phyloP scores from a whole-genome alignment of 30 jellyfish, hydroid and myxozoan genomes.

The Aurelia sp. region DNA sequence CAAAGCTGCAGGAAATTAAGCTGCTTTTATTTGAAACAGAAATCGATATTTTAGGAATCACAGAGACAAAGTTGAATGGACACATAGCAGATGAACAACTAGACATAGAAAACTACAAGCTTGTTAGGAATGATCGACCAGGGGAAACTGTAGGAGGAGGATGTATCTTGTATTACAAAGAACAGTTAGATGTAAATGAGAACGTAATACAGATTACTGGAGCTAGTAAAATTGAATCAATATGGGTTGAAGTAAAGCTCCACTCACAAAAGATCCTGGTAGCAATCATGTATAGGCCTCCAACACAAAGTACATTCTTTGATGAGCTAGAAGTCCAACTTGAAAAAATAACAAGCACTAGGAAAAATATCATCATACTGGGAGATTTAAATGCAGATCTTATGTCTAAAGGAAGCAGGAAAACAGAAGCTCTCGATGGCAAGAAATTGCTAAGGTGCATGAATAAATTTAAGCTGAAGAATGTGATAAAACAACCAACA shows the following conservation, averaged over 20 bases:
- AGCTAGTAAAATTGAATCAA: slow-evolving; percentile 21
- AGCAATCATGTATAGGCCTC: slow-evolving; percentile 43
- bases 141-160: slow-evolving; percentile 33
- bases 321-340: slow-evolving; percentile 41
- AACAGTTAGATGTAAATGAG: slow-evolving; percentile 20
- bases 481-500: not conserved
- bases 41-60: slow-evolving; percentile 18
- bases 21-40: not conserved
- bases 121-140: slow-evolving; percentile 22
- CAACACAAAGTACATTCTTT: slow-evolving; percentile 27
- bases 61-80: slow-evolving; percentile 21
- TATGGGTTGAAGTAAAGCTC: slow-evolving; percentile 21
- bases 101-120: slow-evolving; percentile 23
- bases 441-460: slow-evolving; percentile 30
- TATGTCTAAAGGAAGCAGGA: slow-evolving; percentile 34
- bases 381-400: slow-evolving; percentile 35
- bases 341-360: slow-evolving; percentile 17
- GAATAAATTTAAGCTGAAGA: slow-evolving; percentile 15
- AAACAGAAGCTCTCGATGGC: slow-evolving; percentile 31
- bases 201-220: slow-evolving; percentile 17
- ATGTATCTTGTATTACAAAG: slow-evolving; percentile 15
- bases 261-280: slow-evolving; percentile 18
- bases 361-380: slow-evolving; percentile 36
- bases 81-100: slow-evolving; percentile 24
- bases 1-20: too few species aligned